Conservation (phyloP, 2,113 vertebrate species). For the Cyanistes caeruleus region DNA sequence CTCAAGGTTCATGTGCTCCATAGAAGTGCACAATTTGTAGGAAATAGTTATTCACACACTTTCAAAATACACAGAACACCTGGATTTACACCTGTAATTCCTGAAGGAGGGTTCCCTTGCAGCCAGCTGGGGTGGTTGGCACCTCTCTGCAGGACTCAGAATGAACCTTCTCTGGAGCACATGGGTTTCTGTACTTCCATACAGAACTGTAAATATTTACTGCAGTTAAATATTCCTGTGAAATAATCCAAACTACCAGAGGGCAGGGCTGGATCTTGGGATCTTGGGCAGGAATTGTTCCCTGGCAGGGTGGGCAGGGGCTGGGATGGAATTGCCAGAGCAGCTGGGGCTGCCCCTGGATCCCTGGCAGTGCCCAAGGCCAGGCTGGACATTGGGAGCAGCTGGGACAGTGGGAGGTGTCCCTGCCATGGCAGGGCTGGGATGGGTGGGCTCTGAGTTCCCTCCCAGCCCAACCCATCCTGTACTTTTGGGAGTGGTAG, state of each 20-base stretch:
- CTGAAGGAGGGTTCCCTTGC: background rate
- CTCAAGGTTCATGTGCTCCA: background rate
- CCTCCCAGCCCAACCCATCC: background rate
- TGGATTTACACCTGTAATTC: background rate
- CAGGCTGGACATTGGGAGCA: background rate
- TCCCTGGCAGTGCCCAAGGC: background rate
- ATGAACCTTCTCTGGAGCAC: background rate
- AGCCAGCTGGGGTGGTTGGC: background rate
- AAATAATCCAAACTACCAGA: background rate
- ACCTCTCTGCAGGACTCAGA: background rate
- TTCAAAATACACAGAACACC: background rate
- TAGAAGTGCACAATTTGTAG: background rate
- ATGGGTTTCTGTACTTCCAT: background rate
- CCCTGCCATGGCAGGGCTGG: background rate
- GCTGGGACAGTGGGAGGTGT: background rate
- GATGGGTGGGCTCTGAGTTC: fast-evolving
- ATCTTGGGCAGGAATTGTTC: background rate
- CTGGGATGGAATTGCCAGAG: background rate
- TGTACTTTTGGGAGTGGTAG: background rate
- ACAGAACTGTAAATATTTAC: background rate
- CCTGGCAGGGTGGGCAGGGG: background rate
- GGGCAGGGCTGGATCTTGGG: background rate
- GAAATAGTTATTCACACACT: background rate
- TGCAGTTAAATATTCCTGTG: background rate
- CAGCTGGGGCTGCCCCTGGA: background rate